phyloP scores from a whole-genome alignment of 2,113 vertebrate species.

The Nesogale talazaci region DNA sequence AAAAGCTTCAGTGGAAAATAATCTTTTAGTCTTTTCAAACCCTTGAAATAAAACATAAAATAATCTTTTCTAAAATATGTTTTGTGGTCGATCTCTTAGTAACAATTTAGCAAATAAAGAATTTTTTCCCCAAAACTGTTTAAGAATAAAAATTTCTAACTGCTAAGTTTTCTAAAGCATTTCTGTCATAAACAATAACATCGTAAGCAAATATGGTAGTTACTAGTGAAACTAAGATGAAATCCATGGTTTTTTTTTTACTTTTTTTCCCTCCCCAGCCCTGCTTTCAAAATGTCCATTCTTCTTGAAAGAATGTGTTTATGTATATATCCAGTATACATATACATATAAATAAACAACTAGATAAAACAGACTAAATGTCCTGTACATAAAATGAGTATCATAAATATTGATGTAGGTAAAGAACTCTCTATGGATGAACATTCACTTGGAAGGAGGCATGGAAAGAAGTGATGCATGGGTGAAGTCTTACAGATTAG shows the following conservation, averaged over 20 bases:
- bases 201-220: neutral
- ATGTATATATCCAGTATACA: neutral
- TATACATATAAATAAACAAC: neutral
- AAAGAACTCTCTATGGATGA: neutral
- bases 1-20: neutral
- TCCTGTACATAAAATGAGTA: neutral
- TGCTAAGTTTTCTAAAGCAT: conserved; percentile 33
- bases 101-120: conserved; percentile 50
- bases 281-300: neutral
- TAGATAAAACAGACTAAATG: neutral
- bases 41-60: conserved; percentile 18
- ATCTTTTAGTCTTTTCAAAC: neutral
- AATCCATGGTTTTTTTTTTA: neutral
- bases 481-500: neutral
- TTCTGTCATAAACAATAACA: too few species aligned
- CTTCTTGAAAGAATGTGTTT: neutral
- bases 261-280: too few species aligned
- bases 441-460: neutral
- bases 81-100: conserved; percentile 1
- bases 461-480: neutral
- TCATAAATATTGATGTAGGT: neutral
- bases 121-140: too few species aligned
- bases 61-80: conserved; percentile 11
- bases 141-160: neutral
- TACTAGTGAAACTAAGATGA: conserved; percentile 13